These are phyloP conservation scores for Melanerpes aurifrons DNA, from an alignment of 2,113 vertebrate genomes.

Conservation along the genomic window DNA sequence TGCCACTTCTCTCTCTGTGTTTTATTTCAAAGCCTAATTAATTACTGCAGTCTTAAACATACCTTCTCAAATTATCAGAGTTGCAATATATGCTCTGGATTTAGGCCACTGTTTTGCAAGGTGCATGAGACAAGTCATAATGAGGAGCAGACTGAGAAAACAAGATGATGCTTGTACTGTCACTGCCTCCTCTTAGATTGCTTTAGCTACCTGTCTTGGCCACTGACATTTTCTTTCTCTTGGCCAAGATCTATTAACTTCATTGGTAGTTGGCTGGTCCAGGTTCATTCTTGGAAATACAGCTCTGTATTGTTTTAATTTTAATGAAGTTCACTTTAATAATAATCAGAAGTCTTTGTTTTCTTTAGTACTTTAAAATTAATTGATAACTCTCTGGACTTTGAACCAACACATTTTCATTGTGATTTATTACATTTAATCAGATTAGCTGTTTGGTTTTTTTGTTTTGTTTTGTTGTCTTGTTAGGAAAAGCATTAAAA, in stretches of 20 bases:
- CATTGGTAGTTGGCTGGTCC: background rate
- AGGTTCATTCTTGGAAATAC: background rate
- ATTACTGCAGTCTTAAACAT: background rate
- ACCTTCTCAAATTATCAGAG: background rate
- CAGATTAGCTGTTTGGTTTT: background rate
- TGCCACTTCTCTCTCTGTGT: background rate
- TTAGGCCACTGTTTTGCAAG: background rate
- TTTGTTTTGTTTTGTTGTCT: background rate
- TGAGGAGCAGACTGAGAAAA: background rate
- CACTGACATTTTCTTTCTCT: background rate
- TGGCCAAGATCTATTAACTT: background rate
- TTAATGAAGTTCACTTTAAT: background rate
- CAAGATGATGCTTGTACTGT: background rate
- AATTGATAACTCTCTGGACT: background rate
- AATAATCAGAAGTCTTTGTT: background rate
- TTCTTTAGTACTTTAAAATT: background rate
- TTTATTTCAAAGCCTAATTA: background rate
- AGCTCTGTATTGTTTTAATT: background rate
- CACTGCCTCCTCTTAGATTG: background rate
- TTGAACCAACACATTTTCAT: background rate
- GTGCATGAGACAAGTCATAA: fast-evolving
- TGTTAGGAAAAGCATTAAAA: background rate
- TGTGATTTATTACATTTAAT: background rate
- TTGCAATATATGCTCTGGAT: background rate
- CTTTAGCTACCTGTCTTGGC: background rate